Conservation (phyloP, 2,113 vertebrate species). For the Chelonoidis abingdonii region DNA sequence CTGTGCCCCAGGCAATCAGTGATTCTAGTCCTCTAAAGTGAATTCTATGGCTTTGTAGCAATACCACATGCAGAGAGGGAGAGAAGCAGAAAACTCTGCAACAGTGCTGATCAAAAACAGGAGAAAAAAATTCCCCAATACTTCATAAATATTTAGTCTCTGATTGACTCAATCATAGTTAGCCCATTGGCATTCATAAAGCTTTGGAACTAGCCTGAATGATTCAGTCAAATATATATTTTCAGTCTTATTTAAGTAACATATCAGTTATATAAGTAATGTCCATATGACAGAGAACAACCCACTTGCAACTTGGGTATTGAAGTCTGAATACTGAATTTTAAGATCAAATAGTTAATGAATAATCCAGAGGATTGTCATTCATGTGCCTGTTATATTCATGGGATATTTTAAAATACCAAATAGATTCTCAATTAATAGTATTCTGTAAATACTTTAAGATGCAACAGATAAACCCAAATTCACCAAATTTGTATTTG, state of each 20-base stretch:
- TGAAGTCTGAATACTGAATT: neutral
- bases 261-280: neutral
- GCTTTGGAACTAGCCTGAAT: neutral
- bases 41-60: neutral
- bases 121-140: slow-evolving; percentile 4
- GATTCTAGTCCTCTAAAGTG: neutral
- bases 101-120: neutral
- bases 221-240: neutral
- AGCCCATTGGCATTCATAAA: neutral
- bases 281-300: neutral
- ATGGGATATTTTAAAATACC: neutral
- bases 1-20: neutral
- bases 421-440: neutral
- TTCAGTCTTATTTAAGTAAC: neutral
- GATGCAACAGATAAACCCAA: neutral
- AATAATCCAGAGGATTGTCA: neutral
- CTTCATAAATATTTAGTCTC: slow-evolving; percentile 9
- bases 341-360: neutral
- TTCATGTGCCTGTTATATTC: neutral
- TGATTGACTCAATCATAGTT: neutral
- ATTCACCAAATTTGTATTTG: neutral
- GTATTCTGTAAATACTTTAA: neutral
- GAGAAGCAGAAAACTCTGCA: neutral
- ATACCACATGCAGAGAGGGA: neutral
- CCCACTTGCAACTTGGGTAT: neutral